These are phyloP conservation scores for Megalurothrips usitatus DNA, from an alignment of 2,888 invertebrate species.

Conservation along the genomic window DNA sequence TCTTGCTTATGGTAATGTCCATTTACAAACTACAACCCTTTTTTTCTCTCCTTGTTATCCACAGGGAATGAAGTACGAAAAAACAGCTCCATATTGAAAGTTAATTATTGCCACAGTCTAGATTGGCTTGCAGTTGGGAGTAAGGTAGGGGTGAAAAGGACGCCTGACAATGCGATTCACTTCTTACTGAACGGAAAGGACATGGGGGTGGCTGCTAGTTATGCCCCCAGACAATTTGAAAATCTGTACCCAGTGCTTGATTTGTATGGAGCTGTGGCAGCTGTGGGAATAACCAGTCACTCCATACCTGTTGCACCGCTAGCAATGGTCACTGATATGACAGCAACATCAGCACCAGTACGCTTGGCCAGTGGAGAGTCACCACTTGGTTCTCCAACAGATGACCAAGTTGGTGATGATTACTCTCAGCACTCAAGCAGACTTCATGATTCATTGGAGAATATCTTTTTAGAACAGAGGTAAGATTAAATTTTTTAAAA, in stretches of 20 bases:
- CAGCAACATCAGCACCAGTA: conserved; percentile 33
- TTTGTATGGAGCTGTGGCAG: conserved; percentile 70
- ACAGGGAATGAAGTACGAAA: conserved; percentile 65
- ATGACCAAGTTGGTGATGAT: conserved; percentile 25
- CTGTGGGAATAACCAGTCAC: conserved; percentile 65
- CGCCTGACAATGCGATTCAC: conserved; percentile 63
- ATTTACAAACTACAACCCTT: conserved; percentile 31
- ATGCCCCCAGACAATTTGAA: conserved; percentile 67
- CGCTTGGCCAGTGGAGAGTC: neutral
- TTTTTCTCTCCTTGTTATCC: conserved; percentile 26
- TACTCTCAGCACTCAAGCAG: conserved; percentile 35
- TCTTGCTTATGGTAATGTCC: too few relatives aligned
- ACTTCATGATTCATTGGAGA: conserved; percentile 40
- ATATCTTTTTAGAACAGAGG: conserved; percentile 4
- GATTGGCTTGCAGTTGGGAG: conserved; percentile 80
- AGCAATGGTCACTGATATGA: conserved; percentile 37
- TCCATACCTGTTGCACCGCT: conserved; percentile 33
- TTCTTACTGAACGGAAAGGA: conserved; percentile 79
- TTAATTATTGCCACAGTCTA: conserved; percentile 66
- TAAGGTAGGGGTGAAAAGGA: conserved; percentile 68
- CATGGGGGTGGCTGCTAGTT: conserved; percentile 67
- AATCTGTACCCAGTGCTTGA: conserved; percentile 81
- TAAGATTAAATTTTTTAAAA: neutral
- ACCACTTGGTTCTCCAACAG: neutral
- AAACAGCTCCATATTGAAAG: conserved; percentile 60